Evolutionary conservation across 53 echinoderm and acorn worm genomes (phyloP), one percentile per base, ranked within the genome.

Genomic region (Zoroaster sp.): DNA sequence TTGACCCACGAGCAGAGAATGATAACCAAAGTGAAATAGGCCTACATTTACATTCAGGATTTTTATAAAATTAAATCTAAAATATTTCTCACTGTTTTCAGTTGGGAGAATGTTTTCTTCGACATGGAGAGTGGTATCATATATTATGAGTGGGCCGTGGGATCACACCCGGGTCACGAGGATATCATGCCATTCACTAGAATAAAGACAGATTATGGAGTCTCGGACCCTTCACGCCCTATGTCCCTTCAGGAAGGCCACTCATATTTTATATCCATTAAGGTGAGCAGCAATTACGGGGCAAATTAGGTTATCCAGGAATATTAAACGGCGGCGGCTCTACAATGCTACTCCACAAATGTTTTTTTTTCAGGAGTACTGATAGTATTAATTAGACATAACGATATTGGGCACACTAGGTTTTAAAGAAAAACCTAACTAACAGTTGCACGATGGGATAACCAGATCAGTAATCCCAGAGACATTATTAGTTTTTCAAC

Each of bases 121-220:
- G 87, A 87, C 17, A 2, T 31, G 4, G 73, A 73, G 54, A 87
- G 87, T 69, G 89, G 80, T 3, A 71, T 89, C n/a, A 53, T 37
- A 11, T 70, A 70, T 28, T 89, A 89, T 35, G 89, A 89, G 40
- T 89, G 89, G 89, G 70, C 68, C 13, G 70, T 89, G 18, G 80
- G 80, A 5, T 89, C 89, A 35, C 45, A 25, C 30, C 52, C 89
- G 21, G 89, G 89, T n/a, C 51, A 68, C 38, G 80, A 25, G 33
- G 89, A 89, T 35, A 78, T 89, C 52, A 69, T 79, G 69, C 89
- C 80, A 37, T 89, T 89, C 49, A 72, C 72, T 45, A 25, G 31
- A 70, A 65, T 25, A 18, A 53, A 35, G 30, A 18, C 44, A 34
- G 69, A 78, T 35, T 15, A 21, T 40, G 89, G 79, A 43, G 38